phyloP scores from a whole-genome alignment of 1,140 invertebrate species.

The Cotesia vestalis region DNA sequence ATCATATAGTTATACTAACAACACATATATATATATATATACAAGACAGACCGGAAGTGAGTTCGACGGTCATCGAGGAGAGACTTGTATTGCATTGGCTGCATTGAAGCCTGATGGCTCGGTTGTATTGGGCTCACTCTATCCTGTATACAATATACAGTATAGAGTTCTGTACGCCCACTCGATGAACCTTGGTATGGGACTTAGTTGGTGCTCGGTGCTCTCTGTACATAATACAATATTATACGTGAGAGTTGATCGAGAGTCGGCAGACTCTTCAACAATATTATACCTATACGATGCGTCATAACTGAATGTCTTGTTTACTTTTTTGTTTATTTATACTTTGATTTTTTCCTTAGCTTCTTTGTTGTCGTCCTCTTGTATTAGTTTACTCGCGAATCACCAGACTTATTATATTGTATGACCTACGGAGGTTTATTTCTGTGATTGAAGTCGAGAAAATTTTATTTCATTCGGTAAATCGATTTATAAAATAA shows the following conservation, averaged over 20 bases:
- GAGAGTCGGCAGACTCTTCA: conserved; percentile 21
- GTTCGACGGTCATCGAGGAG: conserved; percentile 36
- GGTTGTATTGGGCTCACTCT: not conserved
- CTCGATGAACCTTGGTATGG: conserved; percentile 24
- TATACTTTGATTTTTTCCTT: conserved; percentile 7
- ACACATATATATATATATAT: conserved; percentile 5
- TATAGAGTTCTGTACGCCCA: conserved; percentile 14
- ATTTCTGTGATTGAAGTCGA: too few relatives aligned
- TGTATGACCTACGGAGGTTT: too few relatives aligned
- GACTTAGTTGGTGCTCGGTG: not conserved
- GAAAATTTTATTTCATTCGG: too few relatives aligned
- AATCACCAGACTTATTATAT: too few relatives aligned
- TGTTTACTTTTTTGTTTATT: conserved; percentile 17
- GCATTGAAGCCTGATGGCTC: too few relatives aligned
- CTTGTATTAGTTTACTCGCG: not conserved
- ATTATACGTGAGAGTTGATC: conserved; percentile 22
- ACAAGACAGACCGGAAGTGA: conserved; percentile 33
- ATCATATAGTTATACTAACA: not conserved
- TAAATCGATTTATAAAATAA: too few relatives aligned
- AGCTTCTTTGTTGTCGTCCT: not conserved
- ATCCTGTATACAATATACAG: not conserved
- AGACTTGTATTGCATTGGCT: not conserved
- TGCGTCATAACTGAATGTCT: conserved; percentile 31
- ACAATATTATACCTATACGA: conserved; percentile 20
- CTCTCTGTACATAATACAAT: conserved; percentile 11